Evolutionary conservation across 2,797 vertebrate genomes (phyloP).

Genomic region (Anniella stebbinsi): DNA sequence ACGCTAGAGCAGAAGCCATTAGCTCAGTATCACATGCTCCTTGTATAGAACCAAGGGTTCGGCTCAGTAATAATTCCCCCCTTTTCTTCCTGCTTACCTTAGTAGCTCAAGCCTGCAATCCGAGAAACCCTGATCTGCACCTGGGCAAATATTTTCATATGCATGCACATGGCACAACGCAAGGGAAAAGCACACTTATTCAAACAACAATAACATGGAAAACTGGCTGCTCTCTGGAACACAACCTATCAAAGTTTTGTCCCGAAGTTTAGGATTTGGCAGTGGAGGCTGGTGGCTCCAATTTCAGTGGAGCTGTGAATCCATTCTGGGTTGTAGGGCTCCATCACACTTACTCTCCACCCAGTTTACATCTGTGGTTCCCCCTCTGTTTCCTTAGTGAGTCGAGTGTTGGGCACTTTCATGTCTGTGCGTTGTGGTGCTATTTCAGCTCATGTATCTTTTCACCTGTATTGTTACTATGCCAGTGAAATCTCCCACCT

Average conservation of each 20-base stretch:
- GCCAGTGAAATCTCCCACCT: no score
- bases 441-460: no score
- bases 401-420: no score
- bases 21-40: neutral
- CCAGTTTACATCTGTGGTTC: no score
- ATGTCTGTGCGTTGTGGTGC: no score
- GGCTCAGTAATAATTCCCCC: neutral
- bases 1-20: neutral
- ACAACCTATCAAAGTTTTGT: neutral
- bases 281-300: no score
- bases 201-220: neutral
- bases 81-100: neutral
- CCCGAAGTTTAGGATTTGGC: no score
- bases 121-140: neutral
- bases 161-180: neutral
- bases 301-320: no score
- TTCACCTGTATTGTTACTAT: no score
- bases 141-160: neutral
- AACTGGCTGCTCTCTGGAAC: neutral
- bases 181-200: neutral
- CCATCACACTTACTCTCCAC: no score
- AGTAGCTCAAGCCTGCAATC: neutral
- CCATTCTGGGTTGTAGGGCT: no score
- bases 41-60: neutral
- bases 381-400: no score